These are phyloP conservation scores for Stomorhina lunata DNA, from an alignment of 2,888 invertebrate species.

Conservation along the genomic window DNA sequence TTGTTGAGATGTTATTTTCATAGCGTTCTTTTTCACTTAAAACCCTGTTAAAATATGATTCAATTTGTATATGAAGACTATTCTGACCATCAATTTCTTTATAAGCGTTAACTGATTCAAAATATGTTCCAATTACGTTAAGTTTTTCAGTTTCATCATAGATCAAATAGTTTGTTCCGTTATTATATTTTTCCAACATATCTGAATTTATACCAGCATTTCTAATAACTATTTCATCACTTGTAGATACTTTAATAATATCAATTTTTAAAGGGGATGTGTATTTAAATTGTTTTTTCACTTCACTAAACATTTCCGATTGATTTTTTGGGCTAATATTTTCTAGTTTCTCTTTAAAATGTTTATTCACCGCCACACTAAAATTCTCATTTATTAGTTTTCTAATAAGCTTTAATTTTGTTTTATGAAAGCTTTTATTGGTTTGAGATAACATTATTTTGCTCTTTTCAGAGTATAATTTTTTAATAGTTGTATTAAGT, in stretches of 20 bases:
- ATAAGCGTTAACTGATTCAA: background rate
- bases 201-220: background rate
- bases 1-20: background rate
- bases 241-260: background rate
- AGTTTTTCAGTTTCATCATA: background rate
- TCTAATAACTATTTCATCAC: background rate
- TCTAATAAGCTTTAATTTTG: background rate
- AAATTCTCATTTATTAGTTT: background rate
- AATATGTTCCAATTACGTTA: background rate
- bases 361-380: background rate
- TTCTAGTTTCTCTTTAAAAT: background rate
- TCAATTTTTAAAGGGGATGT: background rate
- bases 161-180: background rate
- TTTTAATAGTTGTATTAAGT: conserved; percentile 2
- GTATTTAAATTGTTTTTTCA: conserved; percentile 7
- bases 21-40: background rate
- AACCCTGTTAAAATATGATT: background rate
- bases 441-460: background rate
- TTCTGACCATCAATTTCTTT: background rate
- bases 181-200: background rate
- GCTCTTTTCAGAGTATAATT: background rate
- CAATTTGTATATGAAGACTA: background rate
- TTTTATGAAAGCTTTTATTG: background rate
- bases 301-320: conserved; percentile 1
- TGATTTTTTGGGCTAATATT: background rate